phyloP scores from a whole-genome alignment of 2,797 vertebrate genomes.

The Sebastes oblongus region DNA sequence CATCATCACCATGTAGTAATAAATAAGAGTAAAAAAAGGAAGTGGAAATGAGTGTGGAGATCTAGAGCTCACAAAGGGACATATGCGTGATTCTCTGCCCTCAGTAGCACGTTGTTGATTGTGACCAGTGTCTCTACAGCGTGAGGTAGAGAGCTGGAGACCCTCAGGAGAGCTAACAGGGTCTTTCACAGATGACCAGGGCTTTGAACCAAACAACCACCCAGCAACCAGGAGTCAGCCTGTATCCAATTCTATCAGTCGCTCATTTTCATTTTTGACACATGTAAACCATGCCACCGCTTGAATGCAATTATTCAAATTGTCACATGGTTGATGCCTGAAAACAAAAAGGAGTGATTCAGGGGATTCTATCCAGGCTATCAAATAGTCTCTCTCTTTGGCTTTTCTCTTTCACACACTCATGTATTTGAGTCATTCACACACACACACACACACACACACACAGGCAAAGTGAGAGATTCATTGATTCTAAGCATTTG shows the following conservation, averaged over 20 bases:
- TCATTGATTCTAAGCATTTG: conserved; percentile 26
- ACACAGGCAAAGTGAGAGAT: conserved; percentile 57
- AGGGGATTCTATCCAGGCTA: conserved; percentile 20
- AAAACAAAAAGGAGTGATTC: conserved; percentile 44
- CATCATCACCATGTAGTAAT: conserved; percentile 82
- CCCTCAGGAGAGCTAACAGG: conserved; percentile 58
- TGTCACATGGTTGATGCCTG: not conserved
- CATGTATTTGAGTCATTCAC: conserved; percentile 1
- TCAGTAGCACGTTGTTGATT: conserved; percentile 82
- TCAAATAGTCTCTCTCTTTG: conserved; percentile 69
- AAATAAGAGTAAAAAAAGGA: conserved; percentile 82
- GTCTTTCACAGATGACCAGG: conserved; percentile 62
- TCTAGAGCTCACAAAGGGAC: conserved; percentile 73
- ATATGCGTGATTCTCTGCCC: conserved; percentile 70
- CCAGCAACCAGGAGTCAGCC: conserved; percentile 62
- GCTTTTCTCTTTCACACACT: conserved; percentile 44
- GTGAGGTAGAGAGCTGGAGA: conserved; percentile 84
- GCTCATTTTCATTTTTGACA: conserved; percentile 37
- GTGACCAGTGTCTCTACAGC: conserved; percentile 84
- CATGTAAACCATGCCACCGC: not conserved
- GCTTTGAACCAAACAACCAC: conserved; percentile 45
- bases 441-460: conserved; percentile 11
- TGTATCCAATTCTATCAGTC: conserved; percentile 1
- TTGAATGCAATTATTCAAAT: not conserved
- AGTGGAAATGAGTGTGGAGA: conserved; percentile 76